Evolutionary conservation across 2,113 vertebrate species (phyloP).

Genomic region (Fregata magnificens): DNA sequence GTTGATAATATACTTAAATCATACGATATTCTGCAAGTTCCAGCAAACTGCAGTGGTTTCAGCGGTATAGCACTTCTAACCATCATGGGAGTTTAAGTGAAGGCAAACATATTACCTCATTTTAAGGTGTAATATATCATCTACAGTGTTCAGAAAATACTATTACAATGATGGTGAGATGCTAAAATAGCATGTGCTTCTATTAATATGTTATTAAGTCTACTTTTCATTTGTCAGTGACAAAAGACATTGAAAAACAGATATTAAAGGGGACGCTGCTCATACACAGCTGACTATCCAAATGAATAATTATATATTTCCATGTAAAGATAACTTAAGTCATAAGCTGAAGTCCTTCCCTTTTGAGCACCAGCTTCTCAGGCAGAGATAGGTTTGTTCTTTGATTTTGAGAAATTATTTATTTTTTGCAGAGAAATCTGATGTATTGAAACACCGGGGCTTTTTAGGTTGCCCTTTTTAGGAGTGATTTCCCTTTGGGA

Average conservation of each 20-base stretch:
- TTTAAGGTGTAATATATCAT: neutral
- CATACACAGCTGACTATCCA: neutral
- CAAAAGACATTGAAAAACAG: neutral
- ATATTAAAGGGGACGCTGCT: neutral
- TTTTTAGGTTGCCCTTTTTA: neutral
- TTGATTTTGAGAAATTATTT: neutral
- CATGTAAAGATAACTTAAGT: neutral
- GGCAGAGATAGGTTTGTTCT: neutral
- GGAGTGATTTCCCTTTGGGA: neutral
- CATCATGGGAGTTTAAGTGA: neutral
- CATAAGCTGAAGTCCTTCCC: neutral
- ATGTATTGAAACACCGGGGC: neutral
- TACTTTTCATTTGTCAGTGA: neutral
- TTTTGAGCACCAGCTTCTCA: neutral
- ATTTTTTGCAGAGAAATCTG: neutral
- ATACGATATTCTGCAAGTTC: neutral
- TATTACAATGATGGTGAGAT: neutral
- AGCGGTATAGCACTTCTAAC: neutral
- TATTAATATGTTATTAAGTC: neutral
- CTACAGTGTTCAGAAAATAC: neutral
- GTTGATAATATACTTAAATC: neutral
- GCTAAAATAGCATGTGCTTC: neutral
- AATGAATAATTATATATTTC: neutral
- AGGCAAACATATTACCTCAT: neutral
- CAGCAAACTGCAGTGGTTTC: neutral